These are phyloP conservation scores for Pogonocherus hispidulus DNA, from an alignment of 2,888 invertebrate species.

Conservation along the genomic window DNA sequence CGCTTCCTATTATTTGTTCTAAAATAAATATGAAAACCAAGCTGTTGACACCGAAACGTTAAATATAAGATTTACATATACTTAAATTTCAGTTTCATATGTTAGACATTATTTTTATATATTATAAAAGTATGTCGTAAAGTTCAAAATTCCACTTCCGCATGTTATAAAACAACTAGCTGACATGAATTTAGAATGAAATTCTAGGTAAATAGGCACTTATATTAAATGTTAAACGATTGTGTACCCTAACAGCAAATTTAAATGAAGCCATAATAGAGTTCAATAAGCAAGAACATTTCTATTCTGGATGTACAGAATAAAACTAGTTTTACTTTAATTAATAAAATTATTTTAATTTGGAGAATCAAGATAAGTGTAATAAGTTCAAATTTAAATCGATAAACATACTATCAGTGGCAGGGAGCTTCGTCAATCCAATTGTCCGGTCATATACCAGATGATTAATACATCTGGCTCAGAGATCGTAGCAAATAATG, in stretches of 20 bases:
- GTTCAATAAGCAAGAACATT: too few species aligned
- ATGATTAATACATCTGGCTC: too few species aligned
- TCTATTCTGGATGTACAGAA: too few species aligned
- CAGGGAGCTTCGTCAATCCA: too few species aligned
- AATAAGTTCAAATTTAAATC: too few species aligned
- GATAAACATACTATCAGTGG: too few species aligned
- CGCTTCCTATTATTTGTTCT: slow-evolving; percentile 2
- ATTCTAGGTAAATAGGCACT: slow-evolving; percentile 10
- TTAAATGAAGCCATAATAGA: too few species aligned
- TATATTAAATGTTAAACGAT: slow-evolving; percentile 26
- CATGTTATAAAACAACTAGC: not conserved
- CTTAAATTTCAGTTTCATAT: not conserved
- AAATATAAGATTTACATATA: slow-evolving; percentile 1
- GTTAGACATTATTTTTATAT: slow-evolving; percentile 2
- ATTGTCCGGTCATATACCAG: too few species aligned
- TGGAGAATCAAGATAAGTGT: too few species aligned
- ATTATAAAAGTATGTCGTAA: not conserved
- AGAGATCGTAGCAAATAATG: too few species aligned
- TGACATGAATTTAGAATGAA: slow-evolving; percentile 14
- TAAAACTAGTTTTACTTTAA: too few species aligned
- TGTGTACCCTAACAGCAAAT: not conserved
- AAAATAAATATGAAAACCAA: not conserved
- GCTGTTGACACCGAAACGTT: slow-evolving; percentile 1
- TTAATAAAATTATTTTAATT: too few species aligned
- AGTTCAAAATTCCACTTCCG: not conserved